A percentile compares a stretch with the other conserved stretches of the same genome.
Conservation (phyloP, 2,797 vertebrate genomes). For the Iguana delicatissima region DNA sequence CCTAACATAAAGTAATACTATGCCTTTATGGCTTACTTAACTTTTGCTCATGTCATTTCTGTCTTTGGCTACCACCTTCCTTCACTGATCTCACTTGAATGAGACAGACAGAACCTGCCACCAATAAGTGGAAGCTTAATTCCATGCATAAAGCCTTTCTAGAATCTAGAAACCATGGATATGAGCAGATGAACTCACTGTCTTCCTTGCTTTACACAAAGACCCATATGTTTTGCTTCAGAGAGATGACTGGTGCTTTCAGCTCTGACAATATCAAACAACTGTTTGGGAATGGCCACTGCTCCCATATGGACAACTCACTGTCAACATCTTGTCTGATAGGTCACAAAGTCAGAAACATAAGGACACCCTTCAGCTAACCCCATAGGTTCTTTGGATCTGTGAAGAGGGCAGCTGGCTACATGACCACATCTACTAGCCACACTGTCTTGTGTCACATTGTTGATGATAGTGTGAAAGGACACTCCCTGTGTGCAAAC, state of each 20-base stretch:
- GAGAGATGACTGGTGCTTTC: background rate
- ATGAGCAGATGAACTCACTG: background rate
- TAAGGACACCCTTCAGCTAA: background rate
- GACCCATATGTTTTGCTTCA: background rate
- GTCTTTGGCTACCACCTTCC: constrained; percentile 67
- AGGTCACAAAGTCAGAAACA: background rate
- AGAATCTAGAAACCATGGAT: background rate
- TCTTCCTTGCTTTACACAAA: background rate
- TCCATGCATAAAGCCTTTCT: background rate
- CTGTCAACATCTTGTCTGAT: background rate
- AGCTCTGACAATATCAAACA: background rate
- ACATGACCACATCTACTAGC: background rate
- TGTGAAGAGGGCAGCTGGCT: background rate
- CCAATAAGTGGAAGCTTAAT: background rate
- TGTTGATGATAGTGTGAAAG: background rate
- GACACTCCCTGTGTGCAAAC: background rate
- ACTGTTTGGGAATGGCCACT: background rate
- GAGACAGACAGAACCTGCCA: constrained; percentile 43
- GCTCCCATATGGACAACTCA: background rate
- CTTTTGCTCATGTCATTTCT: constrained; percentile 25
- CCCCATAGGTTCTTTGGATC: background rate
- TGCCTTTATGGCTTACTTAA: constrained; percentile 42
- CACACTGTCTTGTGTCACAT: background rate
- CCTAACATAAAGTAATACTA: constrained; percentile 39
- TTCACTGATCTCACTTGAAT: constrained; percentile 37